phyloP scores from a whole-genome alignment of 2,113 vertebrate species.

The Tupaia tana region DNA sequence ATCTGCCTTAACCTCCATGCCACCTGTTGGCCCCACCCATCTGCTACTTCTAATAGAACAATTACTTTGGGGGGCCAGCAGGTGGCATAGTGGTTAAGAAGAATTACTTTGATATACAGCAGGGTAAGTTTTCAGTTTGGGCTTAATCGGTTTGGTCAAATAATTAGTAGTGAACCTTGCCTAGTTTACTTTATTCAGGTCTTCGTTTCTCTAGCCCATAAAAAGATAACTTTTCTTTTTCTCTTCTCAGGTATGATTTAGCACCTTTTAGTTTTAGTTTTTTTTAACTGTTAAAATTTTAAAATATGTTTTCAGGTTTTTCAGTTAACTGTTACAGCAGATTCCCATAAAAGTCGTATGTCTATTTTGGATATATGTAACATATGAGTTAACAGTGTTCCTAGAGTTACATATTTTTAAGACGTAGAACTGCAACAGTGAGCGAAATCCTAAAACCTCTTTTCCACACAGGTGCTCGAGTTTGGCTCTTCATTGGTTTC shows the following conservation, averaged over 20 bases:
- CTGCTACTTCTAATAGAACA: not conserved
- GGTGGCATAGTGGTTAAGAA: not conserved
- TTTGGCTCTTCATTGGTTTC: conserved; percentile 96
- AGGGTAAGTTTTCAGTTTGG: not conserved
- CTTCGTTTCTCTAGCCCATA: not conserved
- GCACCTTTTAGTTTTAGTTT: not conserved
- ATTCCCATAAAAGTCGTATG: not conserved
- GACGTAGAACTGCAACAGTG: not conserved
- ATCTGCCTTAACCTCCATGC: too few species aligned
- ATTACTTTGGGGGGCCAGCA: not conserved
- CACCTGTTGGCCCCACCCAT: too few species aligned
- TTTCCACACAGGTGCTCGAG: conserved; percentile 89
- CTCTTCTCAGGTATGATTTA: not conserved
- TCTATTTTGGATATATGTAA: not conserved
- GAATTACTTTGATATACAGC: not conserved
- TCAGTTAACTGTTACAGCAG: not conserved
- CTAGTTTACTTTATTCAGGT: not conserved
- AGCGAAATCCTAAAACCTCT: not conserved
- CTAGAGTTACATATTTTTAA: rapidly evolving
- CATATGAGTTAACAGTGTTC: not conserved
- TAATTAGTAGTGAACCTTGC: not conserved
- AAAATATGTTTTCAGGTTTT: too few species aligned
- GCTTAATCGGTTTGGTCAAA: not conserved
- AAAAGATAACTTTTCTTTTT: not conserved
- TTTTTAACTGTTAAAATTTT: too few species aligned